phyloP scores from a whole-genome alignment of 2,113 vertebrate genomes.

The Ciconia maguari region DNA sequence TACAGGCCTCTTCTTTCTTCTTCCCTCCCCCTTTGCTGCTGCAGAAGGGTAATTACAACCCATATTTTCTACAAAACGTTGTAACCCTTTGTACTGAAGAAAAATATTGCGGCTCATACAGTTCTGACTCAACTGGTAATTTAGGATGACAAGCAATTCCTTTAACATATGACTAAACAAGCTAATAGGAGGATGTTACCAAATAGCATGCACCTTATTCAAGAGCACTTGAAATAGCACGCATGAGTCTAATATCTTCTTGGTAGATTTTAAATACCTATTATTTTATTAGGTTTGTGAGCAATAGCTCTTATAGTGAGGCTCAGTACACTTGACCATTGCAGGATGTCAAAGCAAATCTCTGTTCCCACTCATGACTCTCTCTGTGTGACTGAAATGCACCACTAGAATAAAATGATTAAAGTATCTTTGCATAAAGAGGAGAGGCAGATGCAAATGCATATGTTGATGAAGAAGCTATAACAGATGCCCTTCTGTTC shows the following conservation, averaged over 20 bases:
- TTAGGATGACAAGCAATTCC: constrained; percentile 39
- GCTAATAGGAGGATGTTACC: constrained; percentile 56
- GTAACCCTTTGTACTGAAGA: not conserved
- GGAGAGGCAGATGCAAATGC: constrained; percentile 1
- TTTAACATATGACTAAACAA: constrained; percentile 33
- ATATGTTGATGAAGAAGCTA: not conserved
- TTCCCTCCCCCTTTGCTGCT: not conserved
- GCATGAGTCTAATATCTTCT: not conserved
- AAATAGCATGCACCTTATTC: constrained; percentile 23
- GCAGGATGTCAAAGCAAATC: not conserved
- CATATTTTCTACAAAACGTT: not conserved
- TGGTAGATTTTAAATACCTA: not conserved
- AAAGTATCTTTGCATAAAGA: not conserved
- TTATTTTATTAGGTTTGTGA: not conserved
- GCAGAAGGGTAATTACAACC: not conserved
- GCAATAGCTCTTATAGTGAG: not conserved
- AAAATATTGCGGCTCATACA: constrained; percentile 49
- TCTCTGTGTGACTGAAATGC: not conserved
- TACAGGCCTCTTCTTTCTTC: not conserved
- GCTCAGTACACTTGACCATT: not conserved
- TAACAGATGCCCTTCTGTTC: not conserved
- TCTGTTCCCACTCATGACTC: not conserved
- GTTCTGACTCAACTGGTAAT: constrained; percentile 41
- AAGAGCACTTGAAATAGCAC: not conserved
- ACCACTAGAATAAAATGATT: not conserved